Conservation (phyloP, 1,140 invertebrate species). For the Bombyx mandarina region DNA sequence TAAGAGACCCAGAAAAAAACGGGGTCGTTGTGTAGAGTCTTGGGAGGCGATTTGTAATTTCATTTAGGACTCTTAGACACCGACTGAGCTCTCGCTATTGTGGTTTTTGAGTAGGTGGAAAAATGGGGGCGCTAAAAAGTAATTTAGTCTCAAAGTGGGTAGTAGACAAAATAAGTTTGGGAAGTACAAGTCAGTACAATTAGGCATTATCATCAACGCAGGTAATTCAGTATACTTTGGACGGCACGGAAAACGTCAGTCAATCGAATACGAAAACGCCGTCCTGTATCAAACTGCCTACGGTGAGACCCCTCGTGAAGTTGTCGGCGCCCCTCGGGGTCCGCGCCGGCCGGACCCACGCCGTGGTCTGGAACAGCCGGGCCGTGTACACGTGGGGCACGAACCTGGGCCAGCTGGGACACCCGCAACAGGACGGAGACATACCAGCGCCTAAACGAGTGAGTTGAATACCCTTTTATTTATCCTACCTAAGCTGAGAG, state of each 20-base stretch:
- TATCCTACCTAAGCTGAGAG: not conserved
- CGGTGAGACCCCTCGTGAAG: slow-evolving; percentile 41
- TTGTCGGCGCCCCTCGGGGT: slow-evolving; percentile 65
- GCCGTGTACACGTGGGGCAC: slow-evolving; percentile 77
- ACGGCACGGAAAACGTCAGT: slow-evolving; percentile 40
- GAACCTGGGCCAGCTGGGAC: slow-evolving; percentile 82
- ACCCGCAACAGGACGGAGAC: slow-evolving; percentile 49
- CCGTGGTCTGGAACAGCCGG: slow-evolving; percentile 75
- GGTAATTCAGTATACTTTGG: slow-evolving; percentile 51
- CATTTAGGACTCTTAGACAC: too few relatives aligned
- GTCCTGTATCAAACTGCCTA: slow-evolving; percentile 32
- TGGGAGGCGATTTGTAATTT: too few relatives aligned
- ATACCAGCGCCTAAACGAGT: slow-evolving; percentile 61
- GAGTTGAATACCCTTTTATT: slow-evolving; percentile 7
- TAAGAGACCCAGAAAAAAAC: too few relatives aligned
- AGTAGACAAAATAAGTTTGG: too few relatives aligned
- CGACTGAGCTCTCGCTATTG: too few relatives aligned
- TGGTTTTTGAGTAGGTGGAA: too few relatives aligned
- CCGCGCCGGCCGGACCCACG: slow-evolving; percentile 76
- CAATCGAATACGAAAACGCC: slow-evolving; percentile 34
- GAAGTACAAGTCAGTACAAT: too few relatives aligned
- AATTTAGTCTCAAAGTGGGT: too few relatives aligned
- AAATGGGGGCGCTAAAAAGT: too few relatives aligned
- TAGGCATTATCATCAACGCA: slow-evolving; percentile 14
- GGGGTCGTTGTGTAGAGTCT: too few relatives aligned